phyloP scores from a whole-genome alignment of 2,888 invertebrate genomes.

The Nowickia ferox region DNA sequence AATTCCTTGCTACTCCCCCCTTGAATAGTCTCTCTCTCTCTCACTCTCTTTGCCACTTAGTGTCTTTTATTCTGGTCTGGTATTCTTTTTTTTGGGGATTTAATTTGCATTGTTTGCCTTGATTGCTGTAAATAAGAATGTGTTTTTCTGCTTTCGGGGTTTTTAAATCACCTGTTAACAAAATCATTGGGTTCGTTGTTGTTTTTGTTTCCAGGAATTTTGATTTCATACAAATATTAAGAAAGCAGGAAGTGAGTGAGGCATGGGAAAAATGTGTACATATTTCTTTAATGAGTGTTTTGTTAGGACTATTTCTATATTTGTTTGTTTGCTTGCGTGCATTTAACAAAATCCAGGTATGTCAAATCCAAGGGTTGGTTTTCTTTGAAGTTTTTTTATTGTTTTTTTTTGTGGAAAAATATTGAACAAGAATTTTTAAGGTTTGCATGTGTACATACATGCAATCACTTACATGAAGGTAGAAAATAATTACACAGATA shows the following conservation, averaged over 20 bases:
- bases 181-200: slow-evolving; percentile 3
- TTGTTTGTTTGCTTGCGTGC: not conserved
- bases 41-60: too few species aligned
- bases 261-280: not conserved
- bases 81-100: slow-evolving; percentile 3
- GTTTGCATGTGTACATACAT: not conserved
- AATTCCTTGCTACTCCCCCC: not conserved
- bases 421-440: not conserved
- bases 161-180: slow-evolving; percentile 27
- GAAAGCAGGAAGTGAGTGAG: slow-evolving; percentile 18
- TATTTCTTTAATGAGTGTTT: slow-evolving; percentile 16
- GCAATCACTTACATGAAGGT: not conserved
- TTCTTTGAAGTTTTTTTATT: not conserved
- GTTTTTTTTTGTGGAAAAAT: not conserved
- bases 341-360: not conserved
- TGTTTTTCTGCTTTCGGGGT: not conserved
- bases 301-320: slow-evolving; percentile 4
- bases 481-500: not conserved
- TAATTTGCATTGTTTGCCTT: slow-evolving; percentile 18
- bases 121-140: not conserved
- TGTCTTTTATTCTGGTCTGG: not conserved
- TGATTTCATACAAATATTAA: not conserved
- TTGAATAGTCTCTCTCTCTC: not conserved
- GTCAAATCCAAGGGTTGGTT: not conserved
- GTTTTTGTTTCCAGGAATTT: not conserved